Evolutionary conservation across 2,888 invertebrate genomes (phyloP).

Genomic region (Nymphalis c-album): DNA sequence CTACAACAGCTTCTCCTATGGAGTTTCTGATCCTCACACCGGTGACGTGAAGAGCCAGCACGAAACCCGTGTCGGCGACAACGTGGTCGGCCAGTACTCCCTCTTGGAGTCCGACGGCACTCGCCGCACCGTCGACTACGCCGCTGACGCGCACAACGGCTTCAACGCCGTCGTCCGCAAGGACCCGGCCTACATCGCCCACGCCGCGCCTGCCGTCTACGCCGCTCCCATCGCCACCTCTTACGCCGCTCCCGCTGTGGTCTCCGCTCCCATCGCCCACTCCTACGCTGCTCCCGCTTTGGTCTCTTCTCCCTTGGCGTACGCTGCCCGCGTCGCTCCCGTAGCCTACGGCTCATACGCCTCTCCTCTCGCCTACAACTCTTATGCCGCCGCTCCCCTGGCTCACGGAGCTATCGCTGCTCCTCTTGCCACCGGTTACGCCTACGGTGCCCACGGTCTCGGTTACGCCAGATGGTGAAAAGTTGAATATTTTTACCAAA

Average conservation of each 20-base stretch:
- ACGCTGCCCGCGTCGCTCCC: background rate
- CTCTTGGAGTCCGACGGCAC: slow-evolving; percentile 77
- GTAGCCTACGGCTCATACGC: slow-evolving; percentile 78
- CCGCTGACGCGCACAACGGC: slow-evolving; percentile 71
- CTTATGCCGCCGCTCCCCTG: slow-evolving; percentile 36
- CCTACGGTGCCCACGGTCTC: slow-evolving; percentile 39
- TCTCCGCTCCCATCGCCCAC: slow-evolving; percentile 44
- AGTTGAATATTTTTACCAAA: slow-evolving; percentile 8
- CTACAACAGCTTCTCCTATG: slow-evolving; percentile 74
- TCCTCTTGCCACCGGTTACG: slow-evolving; percentile 39
- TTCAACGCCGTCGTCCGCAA: slow-evolving; percentile 80
- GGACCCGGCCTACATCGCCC: slow-evolving; percentile 58
- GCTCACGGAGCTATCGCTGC: slow-evolving; percentile 42
- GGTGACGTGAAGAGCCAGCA: slow-evolving; percentile 77
- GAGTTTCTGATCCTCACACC: slow-evolving; percentile 76
- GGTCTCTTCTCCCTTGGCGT: slow-evolving; percentile 33
- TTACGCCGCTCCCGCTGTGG: slow-evolving; percentile 37
- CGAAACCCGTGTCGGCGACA: slow-evolving; percentile 73
- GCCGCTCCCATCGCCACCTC: slow-evolving; percentile 29
- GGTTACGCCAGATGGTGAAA: slow-evolving; percentile 40
- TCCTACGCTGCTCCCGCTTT: slow-evolving; percentile 42
- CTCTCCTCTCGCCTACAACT: slow-evolving; percentile 45
- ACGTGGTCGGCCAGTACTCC: slow-evolving; percentile 75
- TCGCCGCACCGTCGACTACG: slow-evolving; percentile 77
- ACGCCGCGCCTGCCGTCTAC: slow-evolving; percentile 40